Conservation (phyloP, 2,113 vertebrate species). For the Vidua chalybeata region DNA sequence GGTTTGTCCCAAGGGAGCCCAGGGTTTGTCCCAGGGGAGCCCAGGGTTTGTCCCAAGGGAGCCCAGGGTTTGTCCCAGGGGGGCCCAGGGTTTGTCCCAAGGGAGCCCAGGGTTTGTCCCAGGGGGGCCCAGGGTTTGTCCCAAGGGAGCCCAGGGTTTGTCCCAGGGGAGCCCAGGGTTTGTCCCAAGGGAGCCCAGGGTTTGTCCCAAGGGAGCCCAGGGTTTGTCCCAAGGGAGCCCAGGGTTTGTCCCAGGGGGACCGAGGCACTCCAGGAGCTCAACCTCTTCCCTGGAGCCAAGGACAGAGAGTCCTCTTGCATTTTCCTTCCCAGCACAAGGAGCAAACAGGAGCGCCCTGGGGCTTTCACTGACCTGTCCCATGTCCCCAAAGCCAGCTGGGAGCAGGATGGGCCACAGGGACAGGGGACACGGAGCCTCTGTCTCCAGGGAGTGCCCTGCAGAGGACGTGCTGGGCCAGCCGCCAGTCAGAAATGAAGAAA, state of each 20-base stretch:
- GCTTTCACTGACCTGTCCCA: not conserved
- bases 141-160: not conserved
- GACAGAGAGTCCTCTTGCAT: rapidly evolving
- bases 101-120: not conserved
- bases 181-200: not conserved
- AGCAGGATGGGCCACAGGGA: not conserved
- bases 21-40: too few species aligned
- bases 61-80: not conserved
- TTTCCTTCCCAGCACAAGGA: not conserved
- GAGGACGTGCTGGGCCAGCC: not conserved
- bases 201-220: not conserved
- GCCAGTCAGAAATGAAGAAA: slow-evolving; percentile 16
- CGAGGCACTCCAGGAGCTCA: not conserved
- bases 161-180: not conserved
- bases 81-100: too few species aligned
- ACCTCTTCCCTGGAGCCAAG: not conserved
- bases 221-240: too few species aligned
- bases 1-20: not conserved
- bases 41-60: not conserved
- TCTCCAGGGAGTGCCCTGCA: rapidly evolving
- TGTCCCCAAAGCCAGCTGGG: not conserved
- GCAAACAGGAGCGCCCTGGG: not conserved
- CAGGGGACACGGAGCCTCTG: not conserved
- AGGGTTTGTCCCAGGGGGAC: not conserved
- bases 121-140: not conserved